A percentile compares a stretch with the other conserved stretches of the same genome.
phyloP scores from a whole-genome alignment of 2,113 vertebrate genomes.

The Microcebus murinus region DNA sequence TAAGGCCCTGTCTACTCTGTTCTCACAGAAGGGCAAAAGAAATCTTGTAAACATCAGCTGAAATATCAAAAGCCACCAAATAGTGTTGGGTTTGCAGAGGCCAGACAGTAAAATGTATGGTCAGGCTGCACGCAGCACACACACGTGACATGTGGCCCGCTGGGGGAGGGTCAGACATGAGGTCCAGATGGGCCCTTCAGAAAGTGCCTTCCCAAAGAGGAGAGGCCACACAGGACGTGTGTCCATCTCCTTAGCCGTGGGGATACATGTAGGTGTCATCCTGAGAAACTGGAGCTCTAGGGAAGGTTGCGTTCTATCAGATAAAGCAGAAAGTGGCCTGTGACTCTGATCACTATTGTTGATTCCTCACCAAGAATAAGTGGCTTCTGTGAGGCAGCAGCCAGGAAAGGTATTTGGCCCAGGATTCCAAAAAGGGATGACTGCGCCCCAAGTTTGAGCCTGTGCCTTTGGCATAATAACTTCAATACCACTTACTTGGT shows the following conservation, averaged over 20 bases:
- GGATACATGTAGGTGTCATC: background rate
- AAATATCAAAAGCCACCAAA: background rate
- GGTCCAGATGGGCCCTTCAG: background rate
- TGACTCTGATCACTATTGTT: background rate
- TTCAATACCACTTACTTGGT: background rate
- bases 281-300: background rate
- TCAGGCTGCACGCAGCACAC: background rate
- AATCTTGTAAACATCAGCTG: background rate
- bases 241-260: background rate
- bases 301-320: background rate
- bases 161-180: background rate
- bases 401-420: background rate
- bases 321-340: background rate
- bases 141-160: rapidly evolving
- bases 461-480: background rate
- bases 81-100: background rate
- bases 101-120: background rate
- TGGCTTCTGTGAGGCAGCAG: background rate
- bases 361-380: background rate
- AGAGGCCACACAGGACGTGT: background rate
- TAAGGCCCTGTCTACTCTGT: background rate
- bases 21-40: background rate
- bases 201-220: background rate
- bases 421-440: background rate
- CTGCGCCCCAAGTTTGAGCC: background rate